Percentiles rank a stretch among this genome's conserved stretches.
Conservation (phyloP, 2,797 vertebrate species). For the Pygocentrus nattereri region DNA sequence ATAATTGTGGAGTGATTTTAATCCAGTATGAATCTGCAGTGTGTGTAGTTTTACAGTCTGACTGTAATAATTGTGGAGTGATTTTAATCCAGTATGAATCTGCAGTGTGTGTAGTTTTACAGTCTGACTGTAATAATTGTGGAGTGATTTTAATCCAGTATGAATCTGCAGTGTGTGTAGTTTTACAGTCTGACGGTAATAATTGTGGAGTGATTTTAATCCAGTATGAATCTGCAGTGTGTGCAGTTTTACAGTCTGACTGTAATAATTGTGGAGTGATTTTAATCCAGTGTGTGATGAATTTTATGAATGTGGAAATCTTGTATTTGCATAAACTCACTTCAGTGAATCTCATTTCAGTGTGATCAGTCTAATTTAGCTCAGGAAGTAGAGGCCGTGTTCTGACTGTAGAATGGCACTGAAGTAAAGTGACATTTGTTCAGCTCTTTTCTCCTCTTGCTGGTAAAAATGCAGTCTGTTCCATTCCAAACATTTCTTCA, state of each 20-base stretch:
- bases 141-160: not conserved
- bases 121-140: not conserved
- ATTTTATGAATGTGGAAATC: no score
- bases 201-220: not conserved
- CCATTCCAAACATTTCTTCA: constrained; percentile 72
- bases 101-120: not conserved
- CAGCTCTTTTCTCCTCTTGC: not conserved
- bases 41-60: not conserved
- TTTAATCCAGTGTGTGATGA: no score
- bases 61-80: not conserved
- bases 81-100: not conserved
- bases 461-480: not conserved
- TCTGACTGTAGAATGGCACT: constrained; percentile 62
- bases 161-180: not conserved
- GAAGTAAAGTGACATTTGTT: constrained; percentile 15
- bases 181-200: not conserved
- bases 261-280: no score
- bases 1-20: not conserved
- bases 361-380: no score
- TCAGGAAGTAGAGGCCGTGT: no score
- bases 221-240: not conserved
- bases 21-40: not conserved
- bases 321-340: no score
- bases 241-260: no score
- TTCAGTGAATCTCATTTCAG: no score